These are phyloP conservation scores for Spea hammondii DNA, from an alignment of 2,797 vertebrate species.

Conservation along the genomic window DNA sequence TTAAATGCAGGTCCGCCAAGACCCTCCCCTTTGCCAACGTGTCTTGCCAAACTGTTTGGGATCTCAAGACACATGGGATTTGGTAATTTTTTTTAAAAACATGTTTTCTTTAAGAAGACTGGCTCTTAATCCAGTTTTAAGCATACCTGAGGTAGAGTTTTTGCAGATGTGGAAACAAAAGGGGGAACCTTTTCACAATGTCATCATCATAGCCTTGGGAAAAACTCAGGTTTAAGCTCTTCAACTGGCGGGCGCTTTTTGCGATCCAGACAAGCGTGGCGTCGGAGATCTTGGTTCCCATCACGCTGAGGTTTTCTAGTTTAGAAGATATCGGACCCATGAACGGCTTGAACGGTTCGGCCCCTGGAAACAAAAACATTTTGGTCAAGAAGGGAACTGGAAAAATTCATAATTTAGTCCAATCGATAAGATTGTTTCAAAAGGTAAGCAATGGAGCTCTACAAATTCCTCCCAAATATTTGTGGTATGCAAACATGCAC, in stretches of 20 bases:
- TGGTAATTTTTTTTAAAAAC: too few relatives aligned
- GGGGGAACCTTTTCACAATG: constrained; percentile 44
- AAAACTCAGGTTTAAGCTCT: constrained; percentile 43
- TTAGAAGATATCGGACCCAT: constrained; percentile 36
- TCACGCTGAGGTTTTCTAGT: constrained; percentile 38
- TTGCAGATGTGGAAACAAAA: constrained; percentile 51
- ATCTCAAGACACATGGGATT: too few relatives aligned
- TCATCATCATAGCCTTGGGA: constrained; percentile 47
- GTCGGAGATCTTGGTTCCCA: constrained; percentile 43
- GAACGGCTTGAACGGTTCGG: constrained; percentile 36
- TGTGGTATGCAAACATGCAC: constrained; percentile 26
- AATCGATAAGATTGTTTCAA: neutral
- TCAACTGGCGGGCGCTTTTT: constrained; percentile 22
- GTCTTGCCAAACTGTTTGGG: too few relatives aligned
- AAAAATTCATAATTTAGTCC: neutral
- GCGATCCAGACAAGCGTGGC: constrained; percentile 37
- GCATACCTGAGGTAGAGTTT: constrained; percentile 53
- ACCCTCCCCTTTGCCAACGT: too few relatives aligned
- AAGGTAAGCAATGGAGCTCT: neutral
- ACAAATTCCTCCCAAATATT: constrained; percentile 5
- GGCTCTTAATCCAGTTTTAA: too few relatives aligned
- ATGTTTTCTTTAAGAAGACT: too few relatives aligned
- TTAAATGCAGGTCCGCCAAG: too few relatives aligned
- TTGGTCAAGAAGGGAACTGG: neutral
- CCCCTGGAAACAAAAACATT: constrained; percentile 39